Evolutionary conservation across 2,113 vertebrate genomes (phyloP).

Genomic region (Mugil cephalus): DNA sequence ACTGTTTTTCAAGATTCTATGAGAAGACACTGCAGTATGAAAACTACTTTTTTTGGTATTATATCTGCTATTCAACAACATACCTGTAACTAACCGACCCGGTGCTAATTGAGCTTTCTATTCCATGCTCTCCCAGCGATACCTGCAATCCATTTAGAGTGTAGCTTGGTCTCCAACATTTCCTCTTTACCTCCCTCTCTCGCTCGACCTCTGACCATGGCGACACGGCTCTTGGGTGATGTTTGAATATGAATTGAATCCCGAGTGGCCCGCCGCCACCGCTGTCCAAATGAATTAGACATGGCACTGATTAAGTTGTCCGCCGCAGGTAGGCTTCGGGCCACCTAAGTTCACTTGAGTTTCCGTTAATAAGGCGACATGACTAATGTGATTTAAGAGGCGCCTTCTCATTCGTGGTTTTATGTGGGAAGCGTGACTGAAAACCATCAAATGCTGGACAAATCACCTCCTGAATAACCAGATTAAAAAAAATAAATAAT

Average conservation of each 20-base stretch:
- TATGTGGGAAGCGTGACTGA: no score
- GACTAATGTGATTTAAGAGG: not conserved
- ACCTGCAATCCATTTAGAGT: not conserved
- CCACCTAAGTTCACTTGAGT: constrained; percentile 20
- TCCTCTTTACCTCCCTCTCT: not conserved
- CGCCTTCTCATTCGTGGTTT: no score
- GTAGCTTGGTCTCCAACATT: constrained; percentile 21
- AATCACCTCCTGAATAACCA: no score
- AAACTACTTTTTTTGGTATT: not conserved
- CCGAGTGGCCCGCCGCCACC: constrained; percentile 37
- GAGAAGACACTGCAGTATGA: no score
- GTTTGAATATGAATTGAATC: constrained; percentile 57
- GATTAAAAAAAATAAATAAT: no score
- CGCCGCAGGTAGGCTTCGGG: constrained; percentile 5
- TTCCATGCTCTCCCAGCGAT: constrained; percentile 34
- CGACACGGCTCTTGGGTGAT: constrained; percentile 15
- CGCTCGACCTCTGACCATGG: constrained; percentile 13
- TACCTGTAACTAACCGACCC: constrained; percentile 1
- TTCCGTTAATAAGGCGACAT: constrained; percentile 6
- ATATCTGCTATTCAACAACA: constrained; percentile 27
- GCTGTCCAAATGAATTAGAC: constrained; percentile 56
- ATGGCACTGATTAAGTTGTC: constrained; percentile 41
- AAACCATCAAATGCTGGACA: no score
- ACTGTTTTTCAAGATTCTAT: no score
- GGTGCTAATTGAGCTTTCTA: constrained; percentile 18